Conservation (phyloP, 2,797 vertebrate species). For the Rachycentron canadum region DNA sequence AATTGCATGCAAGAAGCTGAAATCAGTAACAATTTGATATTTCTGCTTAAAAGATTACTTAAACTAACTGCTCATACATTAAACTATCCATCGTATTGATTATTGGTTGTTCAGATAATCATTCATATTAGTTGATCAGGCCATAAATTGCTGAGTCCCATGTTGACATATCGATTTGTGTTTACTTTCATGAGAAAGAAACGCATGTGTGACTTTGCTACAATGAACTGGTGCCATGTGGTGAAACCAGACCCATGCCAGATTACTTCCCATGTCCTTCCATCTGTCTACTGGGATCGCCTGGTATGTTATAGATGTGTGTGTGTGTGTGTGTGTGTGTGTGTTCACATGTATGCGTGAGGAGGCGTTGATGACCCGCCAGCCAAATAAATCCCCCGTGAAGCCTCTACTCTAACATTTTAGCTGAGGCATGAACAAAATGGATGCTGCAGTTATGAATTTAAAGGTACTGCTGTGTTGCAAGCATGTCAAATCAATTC, state of each 20-base stretch:
- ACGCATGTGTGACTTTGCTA: background rate
- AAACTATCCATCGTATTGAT: too few relatives aligned
- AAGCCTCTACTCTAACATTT: constrained; percentile 4
- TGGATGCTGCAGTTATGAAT: background rate
- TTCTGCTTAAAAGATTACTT: too few relatives aligned
- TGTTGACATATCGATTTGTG: background rate
- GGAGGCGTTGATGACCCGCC: constrained; percentile 3
- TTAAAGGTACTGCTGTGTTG: background rate
- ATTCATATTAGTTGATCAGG: too few relatives aligned
- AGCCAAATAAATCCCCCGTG: constrained; percentile 13
- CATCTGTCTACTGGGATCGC: constrained; percentile 39
- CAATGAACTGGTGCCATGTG: constrained; percentile 14
- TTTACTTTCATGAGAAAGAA: background rate
- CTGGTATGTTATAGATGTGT: background rate
- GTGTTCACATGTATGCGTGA: background rate
- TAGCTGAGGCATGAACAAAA: background rate
- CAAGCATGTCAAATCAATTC: constrained; percentile 58
- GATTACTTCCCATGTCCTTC: constrained; percentile 42
- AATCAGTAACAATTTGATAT: too few relatives aligned
- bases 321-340: constrained; percentile 11
- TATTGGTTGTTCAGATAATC: too few relatives aligned
- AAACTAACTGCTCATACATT: background rate
- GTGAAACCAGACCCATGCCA: constrained; percentile 36
- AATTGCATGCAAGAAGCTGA: background rate
- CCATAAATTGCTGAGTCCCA: too few relatives aligned